Evolutionary conservation across 2,888 invertebrate species (phyloP), one percentile per base, ranked within the genome.

Genomic region (Rhimphoctona megacephalus): DNA sequence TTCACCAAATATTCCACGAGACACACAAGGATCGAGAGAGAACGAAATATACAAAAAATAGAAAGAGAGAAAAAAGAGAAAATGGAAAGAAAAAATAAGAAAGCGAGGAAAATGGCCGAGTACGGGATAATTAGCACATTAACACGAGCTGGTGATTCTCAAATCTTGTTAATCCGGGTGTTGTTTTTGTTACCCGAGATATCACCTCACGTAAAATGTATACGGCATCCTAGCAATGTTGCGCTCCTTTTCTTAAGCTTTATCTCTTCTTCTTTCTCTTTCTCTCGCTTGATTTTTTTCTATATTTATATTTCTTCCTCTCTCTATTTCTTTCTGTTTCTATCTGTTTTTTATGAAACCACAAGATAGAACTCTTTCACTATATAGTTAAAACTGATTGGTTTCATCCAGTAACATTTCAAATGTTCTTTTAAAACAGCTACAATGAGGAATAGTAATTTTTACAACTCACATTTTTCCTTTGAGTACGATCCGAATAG

Each of bases 121-220:
- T 78, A 83, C 78, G 85, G 88, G 88, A 91, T 91, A 92, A 92
- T 92, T 92, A 92, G 90, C 89, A 87, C 90, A 90, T 92, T 90
- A 90, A 91, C 89, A 81, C 87, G 87, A 89, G 82, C 88, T 85
- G 85, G 77, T 89, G 89, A 88, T 87, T 87, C 87, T 89, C 88
- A 90, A 91, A 91, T 91, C 87, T 88, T 89, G 88, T 92, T 91
- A 90, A 81, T 83, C 81, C 64, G 76, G 74, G 85, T 77, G 88
- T 87, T 83, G 69, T 43, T 69, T 70, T 52, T 72, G 64, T 66
- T 39, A 9, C n/a, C 36, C 36, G 19, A 36, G 19, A 36, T 36
- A 66, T 36, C 19, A 17, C 25, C 69, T 46, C 25, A 9, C 17
- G 17, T 17, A 7, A 17, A 69, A 25, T 25, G 11, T 57, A 25